Evolutionary conservation across 2,888 invertebrate species (phyloP).

Genomic region (Diplolepis rosae): DNA sequence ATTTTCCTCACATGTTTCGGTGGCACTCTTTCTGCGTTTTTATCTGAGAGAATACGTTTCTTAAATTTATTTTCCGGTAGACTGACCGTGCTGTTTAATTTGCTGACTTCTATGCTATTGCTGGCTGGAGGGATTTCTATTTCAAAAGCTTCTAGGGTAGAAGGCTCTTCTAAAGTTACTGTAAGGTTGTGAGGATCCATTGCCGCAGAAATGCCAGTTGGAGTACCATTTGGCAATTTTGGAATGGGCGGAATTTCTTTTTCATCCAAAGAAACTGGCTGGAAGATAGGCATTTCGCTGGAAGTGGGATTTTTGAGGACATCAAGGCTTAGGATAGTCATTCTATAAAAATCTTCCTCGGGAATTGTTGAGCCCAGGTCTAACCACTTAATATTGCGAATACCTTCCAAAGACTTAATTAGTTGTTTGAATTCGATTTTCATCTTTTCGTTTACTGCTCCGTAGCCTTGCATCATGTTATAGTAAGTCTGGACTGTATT

Average conservation of each 20-base stretch:
- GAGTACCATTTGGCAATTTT: neutral
- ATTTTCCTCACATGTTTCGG: constrained; percentile 60
- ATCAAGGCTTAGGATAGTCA: constrained; percentile 60
- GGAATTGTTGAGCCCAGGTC: constrained; percentile 71
- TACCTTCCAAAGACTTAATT: constrained; percentile 77
- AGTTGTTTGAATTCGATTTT: constrained; percentile 78
- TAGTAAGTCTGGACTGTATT: constrained; percentile 77
- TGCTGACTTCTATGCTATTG: constrained; percentile 37
- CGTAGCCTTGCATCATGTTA: constrained; percentile 77
- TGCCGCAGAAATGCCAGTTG: neutral
- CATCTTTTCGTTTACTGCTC: constrained; percentile 77
- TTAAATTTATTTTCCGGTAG: constrained; percentile 51
- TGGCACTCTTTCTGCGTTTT: constrained; percentile 58
- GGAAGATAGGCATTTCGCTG: constrained; percentile 39
- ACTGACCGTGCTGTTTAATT: constrained; percentile 58
- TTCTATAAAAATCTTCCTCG: constrained; percentile 63
- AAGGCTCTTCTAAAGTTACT: constrained; percentile 47
- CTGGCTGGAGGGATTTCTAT: neutral
- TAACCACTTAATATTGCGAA: constrained; percentile 79
- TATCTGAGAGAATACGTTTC: constrained; percentile 65
- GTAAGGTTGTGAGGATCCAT: constrained; percentile 46
- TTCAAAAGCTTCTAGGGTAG: neutral
- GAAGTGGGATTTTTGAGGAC: constrained; percentile 58
- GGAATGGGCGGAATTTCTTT: constrained; percentile 17
- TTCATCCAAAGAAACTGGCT: constrained; percentile 45